phyloP scores from a whole-genome alignment of 2,113 vertebrate species.

The Atrichornis clamosus region DNA sequence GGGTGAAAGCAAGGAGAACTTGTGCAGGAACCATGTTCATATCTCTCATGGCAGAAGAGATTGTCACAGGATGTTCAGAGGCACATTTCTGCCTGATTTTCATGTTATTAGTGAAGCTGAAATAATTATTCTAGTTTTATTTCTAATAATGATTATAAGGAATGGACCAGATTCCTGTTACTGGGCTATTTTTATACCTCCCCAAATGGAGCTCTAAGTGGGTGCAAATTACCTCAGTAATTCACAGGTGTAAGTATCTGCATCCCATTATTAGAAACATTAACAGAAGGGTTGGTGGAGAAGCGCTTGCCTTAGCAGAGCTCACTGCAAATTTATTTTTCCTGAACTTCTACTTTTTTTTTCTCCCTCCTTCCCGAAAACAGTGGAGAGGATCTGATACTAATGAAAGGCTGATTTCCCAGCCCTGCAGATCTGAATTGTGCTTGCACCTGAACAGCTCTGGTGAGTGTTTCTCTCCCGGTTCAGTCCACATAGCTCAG shows the following conservation, averaged over 20 bases:
- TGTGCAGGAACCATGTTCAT: neutral
- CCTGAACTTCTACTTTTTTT: neutral
- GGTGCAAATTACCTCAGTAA: slow-evolving; percentile 22
- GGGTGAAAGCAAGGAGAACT: neutral
- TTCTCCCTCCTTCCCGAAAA: neutral
- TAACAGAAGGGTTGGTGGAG: neutral
- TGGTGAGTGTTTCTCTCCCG: neutral
- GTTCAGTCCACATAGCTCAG: neutral
- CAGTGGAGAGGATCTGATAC: neutral
- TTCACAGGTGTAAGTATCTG: neutral
- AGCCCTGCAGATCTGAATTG: neutral
- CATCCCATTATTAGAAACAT: neutral
- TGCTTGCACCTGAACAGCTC: neutral
- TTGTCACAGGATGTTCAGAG: neutral
- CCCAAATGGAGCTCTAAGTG: slow-evolving; percentile 20
- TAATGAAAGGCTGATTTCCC: neutral
- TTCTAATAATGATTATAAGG: neutral
- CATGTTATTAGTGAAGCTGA: neutral
- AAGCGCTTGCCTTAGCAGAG: neutral
- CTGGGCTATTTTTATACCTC: slow-evolving; percentile 10
- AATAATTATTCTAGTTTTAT: neutral
- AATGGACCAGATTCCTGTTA: neutral
- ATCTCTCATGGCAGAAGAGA: neutral
- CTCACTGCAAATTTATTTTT: neutral
- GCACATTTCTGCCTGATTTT: neutral